Conservation (phyloP, 2,113 vertebrate species). For the Paramormyrops kingsleyae region DNA sequence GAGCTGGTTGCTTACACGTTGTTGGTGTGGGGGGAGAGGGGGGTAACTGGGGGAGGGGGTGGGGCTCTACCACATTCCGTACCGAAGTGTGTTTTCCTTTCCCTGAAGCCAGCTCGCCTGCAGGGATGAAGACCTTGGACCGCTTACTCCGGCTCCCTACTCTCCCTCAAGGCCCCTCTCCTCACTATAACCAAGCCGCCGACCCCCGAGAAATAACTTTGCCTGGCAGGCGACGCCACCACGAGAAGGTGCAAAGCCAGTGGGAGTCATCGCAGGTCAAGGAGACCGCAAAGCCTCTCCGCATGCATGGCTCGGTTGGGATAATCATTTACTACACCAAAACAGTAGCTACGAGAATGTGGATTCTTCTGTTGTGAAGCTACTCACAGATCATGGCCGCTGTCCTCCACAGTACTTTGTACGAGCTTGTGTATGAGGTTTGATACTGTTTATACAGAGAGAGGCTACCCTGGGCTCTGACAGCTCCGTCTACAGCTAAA, state of each 20-base stretch:
- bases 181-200: slow-evolving; percentile 1
- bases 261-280: background rate
- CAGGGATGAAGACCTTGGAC: background rate
- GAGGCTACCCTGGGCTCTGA: background rate
- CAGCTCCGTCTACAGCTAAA: background rate
- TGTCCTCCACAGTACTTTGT: background rate
- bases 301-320: no score
- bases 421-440: background rate
- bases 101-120: background rate
- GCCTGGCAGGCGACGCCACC: background rate
- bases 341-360: background rate
- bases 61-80: slow-evolving; percentile 3
- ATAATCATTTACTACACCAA: background rate
- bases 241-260: background rate
- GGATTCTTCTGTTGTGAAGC: background rate
- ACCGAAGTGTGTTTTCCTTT: slow-evolving; percentile 15
- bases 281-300: background rate
- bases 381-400: background rate
- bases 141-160: background rate
- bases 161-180: slow-evolving; percentile 1
- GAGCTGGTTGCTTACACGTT: background rate
- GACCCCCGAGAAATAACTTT: slow-evolving; percentile 1
- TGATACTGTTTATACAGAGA: background rate
- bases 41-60: background rate
- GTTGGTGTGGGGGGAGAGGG: background rate